These are phyloP conservation scores for Drosophila ambigua DNA, from an alignment of 1,140 invertebrate species.

Conservation along the genomic window DNA sequence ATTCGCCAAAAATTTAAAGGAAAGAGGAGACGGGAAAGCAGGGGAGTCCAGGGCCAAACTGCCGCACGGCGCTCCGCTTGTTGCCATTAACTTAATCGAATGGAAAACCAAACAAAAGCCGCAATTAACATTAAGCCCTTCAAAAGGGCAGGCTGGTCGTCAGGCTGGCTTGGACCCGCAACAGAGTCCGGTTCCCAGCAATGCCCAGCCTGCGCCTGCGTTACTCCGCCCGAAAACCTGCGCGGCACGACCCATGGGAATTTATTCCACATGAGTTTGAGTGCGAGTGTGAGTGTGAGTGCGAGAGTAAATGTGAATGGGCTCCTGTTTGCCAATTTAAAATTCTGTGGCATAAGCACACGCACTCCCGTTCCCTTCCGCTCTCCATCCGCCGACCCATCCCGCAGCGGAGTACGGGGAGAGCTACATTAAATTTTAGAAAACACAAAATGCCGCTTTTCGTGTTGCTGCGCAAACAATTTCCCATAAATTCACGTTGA, in stretches of 20 bases:
- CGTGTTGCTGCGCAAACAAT: conserved; percentile 65
- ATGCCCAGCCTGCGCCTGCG: conserved; percentile 2
- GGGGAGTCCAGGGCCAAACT: not conserved
- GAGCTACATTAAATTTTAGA: conserved; percentile 72
- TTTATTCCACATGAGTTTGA: not conserved
- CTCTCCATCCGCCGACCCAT: not conserved
- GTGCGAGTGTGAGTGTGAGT: conserved; percentile 1
- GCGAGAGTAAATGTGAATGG: conserved; percentile 13
- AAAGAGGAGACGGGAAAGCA: not conserved
- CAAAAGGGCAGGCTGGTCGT: not conserved
- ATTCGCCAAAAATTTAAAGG: conserved; percentile 38
- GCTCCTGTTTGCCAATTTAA: conserved; percentile 54
- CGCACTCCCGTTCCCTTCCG: not conserved
- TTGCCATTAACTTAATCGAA: conserved; percentile 70
- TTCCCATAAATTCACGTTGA: conserved; percentile 76
- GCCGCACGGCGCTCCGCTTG: conserved; percentile 21
- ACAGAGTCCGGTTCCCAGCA: not conserved
- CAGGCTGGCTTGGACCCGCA: conserved; percentile 7
- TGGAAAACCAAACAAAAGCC: conserved; percentile 70
- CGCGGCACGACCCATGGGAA: conserved; percentile 38
- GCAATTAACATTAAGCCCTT: conserved; percentile 73
- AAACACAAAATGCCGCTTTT: conserved; percentile 74
- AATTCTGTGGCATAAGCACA: conserved; percentile 53
- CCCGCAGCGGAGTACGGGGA: not conserved
- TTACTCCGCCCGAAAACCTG: conserved; percentile 30